Percentiles rank a stretch among this genome's conserved stretches.
These are phyloP conservation scores for Aulostomus chinensis DNA, from an alignment of 2,797 vertebrate genomes.

Conservation along the genomic window DNA sequence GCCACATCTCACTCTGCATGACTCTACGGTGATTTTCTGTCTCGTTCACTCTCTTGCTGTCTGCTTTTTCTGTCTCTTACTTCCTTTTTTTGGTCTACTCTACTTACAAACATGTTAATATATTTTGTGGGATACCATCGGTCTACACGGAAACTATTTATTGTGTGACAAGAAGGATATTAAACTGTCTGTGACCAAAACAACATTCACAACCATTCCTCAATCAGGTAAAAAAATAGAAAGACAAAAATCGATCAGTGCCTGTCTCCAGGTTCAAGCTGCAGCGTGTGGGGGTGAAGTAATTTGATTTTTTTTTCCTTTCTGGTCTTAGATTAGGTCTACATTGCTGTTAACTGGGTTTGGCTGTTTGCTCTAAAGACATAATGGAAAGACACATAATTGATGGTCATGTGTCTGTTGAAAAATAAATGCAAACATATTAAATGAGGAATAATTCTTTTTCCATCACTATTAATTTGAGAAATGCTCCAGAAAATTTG, in stretches of 20 bases:
- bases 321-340: not conserved
- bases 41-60: conserved; percentile 30
- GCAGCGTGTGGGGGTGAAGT: not conserved
- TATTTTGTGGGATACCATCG: conserved; percentile 17
- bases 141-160: conserved; percentile 29
- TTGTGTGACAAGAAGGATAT: conserved; percentile 16
- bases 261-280: conserved; percentile 13
- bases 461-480: conserved; percentile 54
- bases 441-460: conserved; percentile 52
- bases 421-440: conserved; percentile 47
- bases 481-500: conserved; percentile 60
- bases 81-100: conserved; percentile 18
- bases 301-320: not conserved
- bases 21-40: conserved; percentile 34
- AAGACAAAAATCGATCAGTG: conserved; percentile 31
- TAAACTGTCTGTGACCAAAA: conserved; percentile 34
- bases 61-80: conserved; percentile 19
- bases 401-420: conserved; percentile 46
- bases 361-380: conserved; percentile 37
- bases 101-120: conserved; percentile 16
- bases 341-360: conserved; percentile 26
- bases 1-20: conserved; percentile 58
- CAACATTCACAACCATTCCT: conserved; percentile 25
- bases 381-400: conserved; percentile 39
- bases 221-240: conserved; percentile 41